Evolutionary conservation across 37 sponge, comb jelly and placozoan species (phyloP).

Genomic region (Eunapius fragilis): DNA sequence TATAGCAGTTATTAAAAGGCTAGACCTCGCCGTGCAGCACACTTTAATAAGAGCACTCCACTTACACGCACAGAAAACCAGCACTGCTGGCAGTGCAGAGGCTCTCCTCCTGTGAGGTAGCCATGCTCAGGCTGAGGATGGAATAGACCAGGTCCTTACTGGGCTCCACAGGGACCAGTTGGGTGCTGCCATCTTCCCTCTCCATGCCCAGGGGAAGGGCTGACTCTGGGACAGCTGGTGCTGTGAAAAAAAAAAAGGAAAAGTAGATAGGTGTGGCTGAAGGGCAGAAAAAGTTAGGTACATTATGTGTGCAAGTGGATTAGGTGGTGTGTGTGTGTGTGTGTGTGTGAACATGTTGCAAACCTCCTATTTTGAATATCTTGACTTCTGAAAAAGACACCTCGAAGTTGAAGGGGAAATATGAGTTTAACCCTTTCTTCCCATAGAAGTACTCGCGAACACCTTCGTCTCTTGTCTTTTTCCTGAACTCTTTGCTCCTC

Average conservation of each 20-base stretch:
- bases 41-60: constrained; percentile 8
- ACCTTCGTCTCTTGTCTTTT: constrained; percentile 39
- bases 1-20: constrained; percentile 3
- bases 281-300: background rate
- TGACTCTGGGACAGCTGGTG: constrained; percentile 78
- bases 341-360: background rate
- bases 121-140: constrained; percentile 81
- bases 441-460: constrained; percentile 94
- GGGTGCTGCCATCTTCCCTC: constrained; percentile 71
- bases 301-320: background rate
- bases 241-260: constrained; percentile 23
- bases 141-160: constrained; percentile 66
- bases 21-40: background rate
- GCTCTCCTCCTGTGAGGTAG: constrained; percentile 69
- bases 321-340: too few species aligned
- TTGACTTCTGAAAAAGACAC: constrained; percentile 82
- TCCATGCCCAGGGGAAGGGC: constrained; percentile 80
- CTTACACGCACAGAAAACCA: constrained; percentile 84
- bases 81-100: constrained; percentile 51
- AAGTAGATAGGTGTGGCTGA: background rate
- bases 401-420: constrained; percentile 87
- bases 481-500: constrained; percentile 61
- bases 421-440: constrained; percentile 34
- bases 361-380: constrained; percentile 91
- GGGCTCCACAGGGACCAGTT: constrained; percentile 69